A percentile compares a stretch with the other conserved stretches of the same genome.
Conservation (phyloP, 2,888 invertebrate species). For the Lasioglossum villosulum region DNA sequence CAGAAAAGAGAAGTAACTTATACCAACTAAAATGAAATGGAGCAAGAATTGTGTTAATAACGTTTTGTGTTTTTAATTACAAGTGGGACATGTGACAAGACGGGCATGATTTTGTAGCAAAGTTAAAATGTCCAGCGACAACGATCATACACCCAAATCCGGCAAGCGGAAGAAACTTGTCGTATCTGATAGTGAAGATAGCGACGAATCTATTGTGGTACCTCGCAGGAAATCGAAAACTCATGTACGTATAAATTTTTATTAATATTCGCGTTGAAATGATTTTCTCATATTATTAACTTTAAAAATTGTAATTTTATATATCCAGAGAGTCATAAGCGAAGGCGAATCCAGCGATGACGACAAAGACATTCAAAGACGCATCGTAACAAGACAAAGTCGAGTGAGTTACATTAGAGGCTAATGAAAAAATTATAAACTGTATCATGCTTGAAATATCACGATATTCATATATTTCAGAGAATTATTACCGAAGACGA, state of each 20-base stretch:
- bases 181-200: constrained; percentile 79
- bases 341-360: constrained; percentile 84
- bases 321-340: constrained; percentile 86
- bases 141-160: constrained; percentile 72
- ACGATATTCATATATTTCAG: constrained; percentile 79
- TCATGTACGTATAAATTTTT: constrained; percentile 72
- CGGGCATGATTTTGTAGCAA: constrained; percentile 65
- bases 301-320: neutral
- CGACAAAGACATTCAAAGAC: constrained; percentile 74
- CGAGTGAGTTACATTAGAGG: constrained; percentile 71
- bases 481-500: constrained; percentile 86
- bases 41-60: constrained; percentile 2
- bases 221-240: constrained; percentile 75
- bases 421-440: neutral
- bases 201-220: constrained; percentile 77
- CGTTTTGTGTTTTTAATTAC: constrained; percentile 40
- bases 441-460: neutral
- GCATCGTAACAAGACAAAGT: constrained; percentile 74
- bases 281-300: neutral
- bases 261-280: neutral
- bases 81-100: constrained; percentile 60
- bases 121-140: constrained; percentile 79
- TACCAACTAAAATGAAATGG: neutral
- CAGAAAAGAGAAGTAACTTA: neutral
- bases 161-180: constrained; percentile 76